Evolutionary conservation across 2,888 invertebrate genomes (phyloP), one percentile per base, ranked within the genome.

Genomic region (Leptopilina drosophilae): DNA sequence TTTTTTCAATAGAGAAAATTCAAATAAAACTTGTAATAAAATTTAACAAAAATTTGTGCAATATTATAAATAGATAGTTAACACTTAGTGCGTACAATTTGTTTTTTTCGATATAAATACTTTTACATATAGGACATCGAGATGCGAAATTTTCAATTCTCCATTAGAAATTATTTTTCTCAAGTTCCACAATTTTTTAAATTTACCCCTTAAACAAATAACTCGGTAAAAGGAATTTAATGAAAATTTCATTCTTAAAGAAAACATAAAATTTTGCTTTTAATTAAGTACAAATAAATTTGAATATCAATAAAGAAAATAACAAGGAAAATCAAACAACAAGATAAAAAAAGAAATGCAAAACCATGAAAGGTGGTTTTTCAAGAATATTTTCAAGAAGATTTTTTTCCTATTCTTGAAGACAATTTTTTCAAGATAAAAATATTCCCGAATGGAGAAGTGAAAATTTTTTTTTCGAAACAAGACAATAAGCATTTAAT

Each of bases 21-120:
- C 8, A 20, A 62, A 62, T 62, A 62, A 62, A n/a, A 67, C 67
- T 40, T 73, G 14, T 33, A 33, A 73, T 73, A 73, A 73, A 56
- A 73, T 33, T 69, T n/a, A 73, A 73, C 33, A 73, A 49, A 33
- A 53, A 53, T 73, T 42, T 73, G 73, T 73, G 73, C 73, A 20
- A 33, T 53, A 7, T 7, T 42, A 42, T 8, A 49, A 56, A 73
- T 56, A 73, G 56, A 33, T 73, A 73, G 56, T 73, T 53, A 56
- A 56, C 64, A 33, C 12, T 64, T 56, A 56, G 73, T 56, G 73
- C 73, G 73, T 56, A 56, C 5, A 73, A 73, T 73, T 56, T 33
- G n/a, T 14, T 56, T 56, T 73, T 5, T 53, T 56, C 26, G 1
- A 53, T 33, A 56, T 15, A 33, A 73, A 73, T 73, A 73, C 56